Evolutionary conservation across 2,888 invertebrate species (phyloP).

Genomic region (Taphrorychus bicolor): DNA sequence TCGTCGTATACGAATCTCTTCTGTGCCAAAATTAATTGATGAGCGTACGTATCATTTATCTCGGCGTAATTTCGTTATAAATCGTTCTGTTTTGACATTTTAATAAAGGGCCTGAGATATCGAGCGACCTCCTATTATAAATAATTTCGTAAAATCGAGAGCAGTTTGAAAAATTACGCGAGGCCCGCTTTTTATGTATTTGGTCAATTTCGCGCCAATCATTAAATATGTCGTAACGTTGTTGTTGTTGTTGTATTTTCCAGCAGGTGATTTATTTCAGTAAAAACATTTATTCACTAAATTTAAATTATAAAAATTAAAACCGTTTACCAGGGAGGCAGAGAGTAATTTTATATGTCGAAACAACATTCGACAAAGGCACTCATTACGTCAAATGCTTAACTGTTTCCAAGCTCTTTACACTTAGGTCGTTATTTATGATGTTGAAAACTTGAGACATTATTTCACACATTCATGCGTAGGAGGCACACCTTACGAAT

Average conservation of each 20-base stretch:
- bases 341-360: no score
- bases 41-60: slow-evolving; percentile 39
- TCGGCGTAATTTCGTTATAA: slow-evolving; percentile 39
- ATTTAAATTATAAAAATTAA: no score
- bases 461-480: not conserved
- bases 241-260: slow-evolving; percentile 1
- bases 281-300: not conserved
- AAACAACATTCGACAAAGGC: no score
- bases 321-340: no score
- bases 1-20: slow-evolving; percentile 14
- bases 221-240: slow-evolving; percentile 24
- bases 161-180: slow-evolving; percentile 26
- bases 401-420: no score
- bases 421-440: not conserved
- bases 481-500: not conserved
- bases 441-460: not conserved
- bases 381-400: no score
- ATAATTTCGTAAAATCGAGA: slow-evolving; percentile 36
- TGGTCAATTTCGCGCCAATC: slow-evolving; percentile 28
- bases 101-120: slow-evolving; percentile 37
- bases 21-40: slow-evolving; percentile 36
- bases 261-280: not conserved
- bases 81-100: slow-evolving; percentile 41
- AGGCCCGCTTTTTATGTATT: slow-evolving; percentile 21
- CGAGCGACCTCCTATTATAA: slow-evolving; percentile 31